These are phyloP conservation scores for Rousettus madagascariensis DNA, from an alignment of 2,797 vertebrate genomes.

Conservation along the genomic window DNA sequence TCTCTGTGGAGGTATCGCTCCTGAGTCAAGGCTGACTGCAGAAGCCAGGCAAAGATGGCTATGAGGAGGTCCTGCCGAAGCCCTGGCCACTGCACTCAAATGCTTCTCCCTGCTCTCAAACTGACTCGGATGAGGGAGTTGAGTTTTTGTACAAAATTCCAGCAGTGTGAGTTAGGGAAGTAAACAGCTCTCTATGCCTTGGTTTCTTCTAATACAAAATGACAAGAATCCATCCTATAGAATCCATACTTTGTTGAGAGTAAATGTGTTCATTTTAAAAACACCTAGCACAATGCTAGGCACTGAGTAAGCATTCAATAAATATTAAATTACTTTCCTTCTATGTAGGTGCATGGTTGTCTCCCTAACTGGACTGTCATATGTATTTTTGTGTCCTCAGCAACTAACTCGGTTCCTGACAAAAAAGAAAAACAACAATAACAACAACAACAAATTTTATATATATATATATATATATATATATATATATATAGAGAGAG, in stretches of 20 bases:
- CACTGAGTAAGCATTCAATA: neutral
- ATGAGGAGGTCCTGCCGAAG: neutral
- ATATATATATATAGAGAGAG: too few species aligned
- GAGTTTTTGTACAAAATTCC: neutral
- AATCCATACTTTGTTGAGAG: neutral
- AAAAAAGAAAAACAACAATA: neutral
- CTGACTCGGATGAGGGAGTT: neutral
- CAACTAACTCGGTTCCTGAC: neutral
- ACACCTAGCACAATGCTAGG: neutral
- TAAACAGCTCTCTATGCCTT: neutral
- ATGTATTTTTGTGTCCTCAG: neutral
- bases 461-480: too few species aligned
- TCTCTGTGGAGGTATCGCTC: neutral
- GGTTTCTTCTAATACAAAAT: neutral
- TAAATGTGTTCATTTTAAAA: neutral
- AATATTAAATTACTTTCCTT: neutral
- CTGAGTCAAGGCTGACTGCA: neutral
- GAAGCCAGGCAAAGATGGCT: neutral
- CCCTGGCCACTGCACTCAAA: neutral
- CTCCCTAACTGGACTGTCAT: neutral
- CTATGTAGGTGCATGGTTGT: rapidly evolving
- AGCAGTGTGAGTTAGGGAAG: neutral
- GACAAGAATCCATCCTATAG: neutral
- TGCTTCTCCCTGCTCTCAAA: neutral
- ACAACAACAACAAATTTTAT: neutral